These are phyloP conservation scores for Thymelicus acteon DNA, from an alignment of 2,888 invertebrate genomes.

Conservation along the genomic window DNA sequence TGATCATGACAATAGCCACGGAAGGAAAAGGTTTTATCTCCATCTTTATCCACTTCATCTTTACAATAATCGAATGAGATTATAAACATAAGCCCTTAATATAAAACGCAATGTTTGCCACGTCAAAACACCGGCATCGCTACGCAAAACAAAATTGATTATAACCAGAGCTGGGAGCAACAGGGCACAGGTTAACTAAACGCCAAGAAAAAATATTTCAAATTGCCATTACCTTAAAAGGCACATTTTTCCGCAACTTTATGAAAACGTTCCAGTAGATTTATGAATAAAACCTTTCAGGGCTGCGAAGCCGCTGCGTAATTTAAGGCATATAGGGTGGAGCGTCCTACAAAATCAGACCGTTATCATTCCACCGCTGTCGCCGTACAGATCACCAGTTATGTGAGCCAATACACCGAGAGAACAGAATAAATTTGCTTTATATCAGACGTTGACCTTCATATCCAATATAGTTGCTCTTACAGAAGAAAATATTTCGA, in stretches of 20 bases:
- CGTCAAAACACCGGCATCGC: conserved; percentile 7
- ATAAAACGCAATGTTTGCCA: background rate
- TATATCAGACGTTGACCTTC: conserved; percentile 81
- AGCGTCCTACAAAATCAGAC: conserved; percentile 78
- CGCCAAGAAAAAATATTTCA: conserved; percentile 53
- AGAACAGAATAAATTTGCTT: conserved; percentile 83
- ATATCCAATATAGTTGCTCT: conserved; percentile 78
- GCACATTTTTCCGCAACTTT: conserved; percentile 75
- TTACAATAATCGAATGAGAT: no score
- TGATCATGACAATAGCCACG: no score
- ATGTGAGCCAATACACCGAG: conserved; percentile 81
- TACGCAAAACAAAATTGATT: conserved; percentile 36
- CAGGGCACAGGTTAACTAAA: conserved; percentile 35
- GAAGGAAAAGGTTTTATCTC: no score
- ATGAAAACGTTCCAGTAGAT: conserved; percentile 81
- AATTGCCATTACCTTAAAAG: conserved; percentile 62
- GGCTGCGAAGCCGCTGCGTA: conserved; percentile 77
- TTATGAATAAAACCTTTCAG: conserved; percentile 84
- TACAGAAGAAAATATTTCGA: conserved; percentile 72
- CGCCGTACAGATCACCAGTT: conserved; percentile 79
- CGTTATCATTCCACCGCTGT: conserved; percentile 82
- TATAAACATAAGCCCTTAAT: no score
- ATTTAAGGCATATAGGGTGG: conserved; percentile 75
- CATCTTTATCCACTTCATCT: no score
- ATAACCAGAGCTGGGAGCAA: conserved; percentile 24